Conservation (phyloP, 2,113 vertebrate species). For the Peucedramus taeniatus region DNA sequence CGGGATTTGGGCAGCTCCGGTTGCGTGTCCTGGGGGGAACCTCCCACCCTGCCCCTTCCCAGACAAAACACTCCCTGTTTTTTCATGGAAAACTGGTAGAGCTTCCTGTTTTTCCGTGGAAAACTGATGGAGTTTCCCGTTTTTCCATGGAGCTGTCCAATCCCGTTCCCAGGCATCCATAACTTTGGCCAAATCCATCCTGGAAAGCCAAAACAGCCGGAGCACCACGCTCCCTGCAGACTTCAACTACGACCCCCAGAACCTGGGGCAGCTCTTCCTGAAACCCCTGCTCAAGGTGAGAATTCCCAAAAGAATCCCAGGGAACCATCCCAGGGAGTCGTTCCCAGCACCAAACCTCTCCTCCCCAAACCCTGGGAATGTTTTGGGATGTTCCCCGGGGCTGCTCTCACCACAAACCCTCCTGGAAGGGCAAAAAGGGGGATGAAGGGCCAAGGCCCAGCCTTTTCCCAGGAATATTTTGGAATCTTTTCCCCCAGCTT, state of each 20-base stretch:
- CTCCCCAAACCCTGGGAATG: rapidly evolving
- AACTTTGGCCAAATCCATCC: constrained; percentile 78
- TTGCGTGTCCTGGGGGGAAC: rapidly evolving
- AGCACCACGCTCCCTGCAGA: constrained; percentile 84
- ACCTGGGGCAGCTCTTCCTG: constrained; percentile 79
- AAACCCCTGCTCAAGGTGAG: constrained; percentile 83
- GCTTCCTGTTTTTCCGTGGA: background rate
- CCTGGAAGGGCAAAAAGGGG: background rate
- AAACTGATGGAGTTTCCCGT: background rate
- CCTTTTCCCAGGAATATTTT: background rate
- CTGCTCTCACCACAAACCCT: no score
- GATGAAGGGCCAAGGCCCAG: background rate
- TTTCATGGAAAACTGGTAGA: background rate
- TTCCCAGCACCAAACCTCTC: background rate
- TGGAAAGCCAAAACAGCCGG: constrained; percentile 74
- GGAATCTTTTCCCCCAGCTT: constrained; percentile 62
- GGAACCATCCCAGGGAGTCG: background rate
- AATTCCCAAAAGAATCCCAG: background rate
- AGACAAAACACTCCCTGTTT: background rate
- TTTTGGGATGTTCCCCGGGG: background rate
- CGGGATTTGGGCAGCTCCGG: background rate
- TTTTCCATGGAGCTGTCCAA: background rate
- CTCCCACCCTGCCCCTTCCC: background rate
- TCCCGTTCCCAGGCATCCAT: constrained; percentile 73
- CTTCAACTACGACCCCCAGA: constrained; percentile 84